phyloP scores from a whole-genome alignment of 2,113 vertebrate genomes.

The Danio rerio region DNA sequence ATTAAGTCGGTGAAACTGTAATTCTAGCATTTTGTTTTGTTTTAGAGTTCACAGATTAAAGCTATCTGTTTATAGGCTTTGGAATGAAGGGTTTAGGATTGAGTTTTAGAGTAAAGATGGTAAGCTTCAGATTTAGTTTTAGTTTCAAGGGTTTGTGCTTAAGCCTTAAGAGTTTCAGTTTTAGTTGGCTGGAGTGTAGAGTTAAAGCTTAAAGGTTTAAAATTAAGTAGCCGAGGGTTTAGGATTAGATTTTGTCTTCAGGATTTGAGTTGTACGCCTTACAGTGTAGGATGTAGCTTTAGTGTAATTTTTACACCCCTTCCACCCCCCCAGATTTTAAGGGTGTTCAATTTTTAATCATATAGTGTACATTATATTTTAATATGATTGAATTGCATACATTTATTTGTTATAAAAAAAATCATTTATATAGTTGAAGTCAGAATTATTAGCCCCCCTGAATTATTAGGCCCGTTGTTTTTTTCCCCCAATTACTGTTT shows the following conservation, averaged over 20 bases:
- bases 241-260: constrained; percentile 4
- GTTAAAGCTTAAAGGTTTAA: neutral
- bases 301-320: neutral
- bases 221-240: constrained; percentile 6
- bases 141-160: neutral
- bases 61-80: neutral
- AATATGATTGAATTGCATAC: no score
- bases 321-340: no score
- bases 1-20: no score
- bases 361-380: no score
- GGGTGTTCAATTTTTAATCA: no score
- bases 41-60: no score
- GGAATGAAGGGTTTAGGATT: neutral
- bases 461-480: no score
- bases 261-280: neutral
- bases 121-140: neutral
- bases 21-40: no score
- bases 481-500: no score
- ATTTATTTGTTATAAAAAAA: no score
- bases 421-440: no score
- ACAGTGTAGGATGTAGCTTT: neutral
- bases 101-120: neutral
- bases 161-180: neutral
- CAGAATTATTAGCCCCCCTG: no score
- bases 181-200: neutral